phyloP scores from a whole-genome alignment of 2,797 vertebrate genomes.

The Babyrousa celebensis region DNA sequence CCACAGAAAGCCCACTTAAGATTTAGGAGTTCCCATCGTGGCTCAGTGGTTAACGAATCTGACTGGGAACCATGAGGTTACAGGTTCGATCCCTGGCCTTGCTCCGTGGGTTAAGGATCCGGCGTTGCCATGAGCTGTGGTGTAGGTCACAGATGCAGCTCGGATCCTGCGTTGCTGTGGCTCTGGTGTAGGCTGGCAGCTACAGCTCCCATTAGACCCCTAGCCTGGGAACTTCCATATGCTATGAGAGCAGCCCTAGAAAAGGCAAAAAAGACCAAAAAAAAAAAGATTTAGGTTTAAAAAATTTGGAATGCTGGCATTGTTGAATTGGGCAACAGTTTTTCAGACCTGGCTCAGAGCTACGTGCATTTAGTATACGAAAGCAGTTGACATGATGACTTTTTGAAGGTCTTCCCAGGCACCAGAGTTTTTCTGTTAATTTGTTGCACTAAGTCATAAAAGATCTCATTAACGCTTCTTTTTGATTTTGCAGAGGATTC shows the following conservation, averaged over 20 bases:
- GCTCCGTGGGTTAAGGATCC: too few species aligned
- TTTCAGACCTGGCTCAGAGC: slow-evolving; percentile 96
- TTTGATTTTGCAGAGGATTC: slow-evolving; percentile 97
- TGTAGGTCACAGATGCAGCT: too few species aligned
- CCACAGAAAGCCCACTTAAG: slow-evolving; percentile 96
- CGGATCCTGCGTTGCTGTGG: too few species aligned
- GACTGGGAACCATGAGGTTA: too few species aligned
- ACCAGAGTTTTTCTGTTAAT: slow-evolving; percentile 98
- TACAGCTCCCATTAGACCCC: too few species aligned
- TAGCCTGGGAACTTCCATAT: too few species aligned
- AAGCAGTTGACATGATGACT: slow-evolving; percentile 96
- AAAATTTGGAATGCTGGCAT: slow-evolving; percentile 98
- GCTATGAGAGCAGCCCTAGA: too few species aligned
- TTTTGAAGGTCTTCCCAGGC: slow-evolving; percentile 96
- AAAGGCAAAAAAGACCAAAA: too few species aligned
- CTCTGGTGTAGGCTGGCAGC: too few species aligned
- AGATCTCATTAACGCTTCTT: slow-evolving; percentile 97
- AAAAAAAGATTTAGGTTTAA: slow-evolving; percentile 90
- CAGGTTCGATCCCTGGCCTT: too few species aligned
- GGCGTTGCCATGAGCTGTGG: too few species aligned
- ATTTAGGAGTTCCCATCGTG: slow-evolving; percentile 70
- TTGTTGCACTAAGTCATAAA: slow-evolving; percentile 97
- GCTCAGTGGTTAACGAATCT: too few species aligned
- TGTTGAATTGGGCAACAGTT: slow-evolving; percentile 95
- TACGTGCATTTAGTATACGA: slow-evolving; percentile 94